Evolutionary conservation across 1,140 invertebrate species (phyloP).

Genomic region (Ceratina calcarata): DNA sequence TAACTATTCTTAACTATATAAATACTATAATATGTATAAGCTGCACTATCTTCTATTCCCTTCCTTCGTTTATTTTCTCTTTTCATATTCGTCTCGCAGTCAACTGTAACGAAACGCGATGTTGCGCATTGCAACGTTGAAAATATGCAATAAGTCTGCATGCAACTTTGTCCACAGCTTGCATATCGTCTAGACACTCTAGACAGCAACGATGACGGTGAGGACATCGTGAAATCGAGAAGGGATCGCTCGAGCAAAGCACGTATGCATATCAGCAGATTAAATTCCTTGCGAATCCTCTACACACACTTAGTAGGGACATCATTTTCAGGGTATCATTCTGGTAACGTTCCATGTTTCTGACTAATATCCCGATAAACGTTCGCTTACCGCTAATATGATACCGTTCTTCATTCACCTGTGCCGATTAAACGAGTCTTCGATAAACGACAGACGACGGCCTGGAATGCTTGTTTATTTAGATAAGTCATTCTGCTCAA

Average conservation of each 20-base stretch:
- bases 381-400: conserved; percentile 28
- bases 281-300: conserved; percentile 57
- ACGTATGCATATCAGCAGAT: conserved; percentile 59
- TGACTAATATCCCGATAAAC: conserved; percentile 38
- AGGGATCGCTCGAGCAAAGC: conserved; percentile 48
- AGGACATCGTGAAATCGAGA: conserved; percentile 60
- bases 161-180: neutral
- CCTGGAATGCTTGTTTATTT: neutral
- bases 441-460: neutral
- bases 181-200: conserved; percentile 17
- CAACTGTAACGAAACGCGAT: neutral
- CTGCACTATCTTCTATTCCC: neutral
- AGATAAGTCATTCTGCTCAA: neutral
- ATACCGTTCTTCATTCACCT: conserved; percentile 26
- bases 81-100: neutral
- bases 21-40: neutral
- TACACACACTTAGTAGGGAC: conserved; percentile 8
- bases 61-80: neutral
- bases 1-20: too few relatives aligned
- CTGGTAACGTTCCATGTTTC: conserved; percentile 10
- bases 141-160: conserved; percentile 27
- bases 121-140: neutral
- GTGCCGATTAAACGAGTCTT: neutral
- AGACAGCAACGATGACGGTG: conserved; percentile 41
- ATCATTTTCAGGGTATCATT: neutral